Evolutionary conservation across 2,888 invertebrate genomes (phyloP).

Genomic region (Leptinotarsa juncta): DNA sequence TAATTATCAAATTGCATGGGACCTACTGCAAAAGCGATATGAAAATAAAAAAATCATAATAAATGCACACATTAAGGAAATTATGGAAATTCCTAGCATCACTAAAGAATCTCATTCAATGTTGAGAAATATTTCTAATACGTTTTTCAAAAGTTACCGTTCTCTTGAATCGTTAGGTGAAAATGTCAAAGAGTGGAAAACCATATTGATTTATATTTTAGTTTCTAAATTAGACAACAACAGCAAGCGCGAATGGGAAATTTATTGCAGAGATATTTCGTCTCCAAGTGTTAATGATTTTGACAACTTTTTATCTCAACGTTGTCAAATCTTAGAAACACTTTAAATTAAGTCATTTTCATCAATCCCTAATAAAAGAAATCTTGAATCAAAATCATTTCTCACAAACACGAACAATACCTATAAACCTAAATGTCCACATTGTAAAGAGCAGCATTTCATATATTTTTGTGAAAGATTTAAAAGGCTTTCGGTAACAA

Average conservation of each 20-base stretch:
- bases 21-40: constrained; percentile 21
- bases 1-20: constrained; percentile 19
- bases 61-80: constrained; percentile 21
- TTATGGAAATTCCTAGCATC: constrained; percentile 12
- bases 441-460: constrained; percentile 21
- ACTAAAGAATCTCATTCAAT: constrained; percentile 22
- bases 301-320: constrained; percentile 13
- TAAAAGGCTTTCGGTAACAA: constrained; percentile 36
- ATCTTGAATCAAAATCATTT: neutral
- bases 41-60: constrained; percentile 23
- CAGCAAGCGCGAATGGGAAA: constrained; percentile 18
- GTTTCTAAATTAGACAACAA: constrained; percentile 3
- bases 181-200: constrained; percentile 18
- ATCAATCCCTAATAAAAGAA: neutral
- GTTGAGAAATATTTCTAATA: constrained; percentile 17
- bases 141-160: constrained; percentile 17
- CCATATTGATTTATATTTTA: constrained; percentile 14
- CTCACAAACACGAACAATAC: constrained; percentile 7
- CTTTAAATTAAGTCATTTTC: constrained; percentile 1
- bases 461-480: constrained; percentile 38
- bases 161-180: constrained; percentile 16
- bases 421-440: constrained; percentile 13
- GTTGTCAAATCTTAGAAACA: constrained; percentile 18
- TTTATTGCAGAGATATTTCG: neutral
- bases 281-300: constrained; percentile 12